These are phyloP conservation scores for Antidorcas marsupialis DNA, from an alignment of 2,113 vertebrate species.

Conservation along the genomic window DNA sequence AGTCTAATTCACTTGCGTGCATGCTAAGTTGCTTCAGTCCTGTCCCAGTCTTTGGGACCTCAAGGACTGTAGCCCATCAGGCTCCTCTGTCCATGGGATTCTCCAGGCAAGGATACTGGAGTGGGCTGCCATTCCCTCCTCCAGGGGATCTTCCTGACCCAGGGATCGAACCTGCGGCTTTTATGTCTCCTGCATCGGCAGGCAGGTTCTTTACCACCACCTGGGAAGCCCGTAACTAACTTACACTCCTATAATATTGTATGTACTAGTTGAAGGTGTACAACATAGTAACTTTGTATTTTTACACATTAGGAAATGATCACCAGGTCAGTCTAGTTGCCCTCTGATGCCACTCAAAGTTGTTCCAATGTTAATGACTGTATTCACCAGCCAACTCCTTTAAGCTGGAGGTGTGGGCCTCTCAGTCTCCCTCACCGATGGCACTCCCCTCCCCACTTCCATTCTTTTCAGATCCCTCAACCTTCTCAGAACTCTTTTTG, in stretches of 20 bases:
- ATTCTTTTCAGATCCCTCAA: not conserved
- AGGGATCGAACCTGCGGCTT: not conserved
- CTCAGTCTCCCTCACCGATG: not conserved
- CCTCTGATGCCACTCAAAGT: not conserved
- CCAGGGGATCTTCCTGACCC: not conserved
- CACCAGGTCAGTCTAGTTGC: not conserved
- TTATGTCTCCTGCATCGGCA: not conserved
- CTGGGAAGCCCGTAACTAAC: not conserved
- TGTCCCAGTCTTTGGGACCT: not conserved
- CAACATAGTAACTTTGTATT: not conserved
- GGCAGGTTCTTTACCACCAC: not conserved
- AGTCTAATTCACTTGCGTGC: not conserved
- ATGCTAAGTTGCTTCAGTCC: not conserved
- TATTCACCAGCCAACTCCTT: rapidly evolving
- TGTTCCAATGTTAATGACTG: no score
- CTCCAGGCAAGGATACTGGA: not conserved
- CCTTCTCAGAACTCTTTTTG: not conserved
- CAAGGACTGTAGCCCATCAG: not conserved
- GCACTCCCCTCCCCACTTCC: not conserved
- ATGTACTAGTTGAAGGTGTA: not conserved
- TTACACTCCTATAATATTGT: not conserved
- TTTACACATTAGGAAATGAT: not conserved
- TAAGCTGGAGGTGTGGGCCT: not conserved
- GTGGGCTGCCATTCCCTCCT: not conserved
- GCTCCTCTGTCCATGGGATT: not conserved